Conservation (phyloP, 1,140 invertebrate species). For the Xylocopa sonorina region DNA sequence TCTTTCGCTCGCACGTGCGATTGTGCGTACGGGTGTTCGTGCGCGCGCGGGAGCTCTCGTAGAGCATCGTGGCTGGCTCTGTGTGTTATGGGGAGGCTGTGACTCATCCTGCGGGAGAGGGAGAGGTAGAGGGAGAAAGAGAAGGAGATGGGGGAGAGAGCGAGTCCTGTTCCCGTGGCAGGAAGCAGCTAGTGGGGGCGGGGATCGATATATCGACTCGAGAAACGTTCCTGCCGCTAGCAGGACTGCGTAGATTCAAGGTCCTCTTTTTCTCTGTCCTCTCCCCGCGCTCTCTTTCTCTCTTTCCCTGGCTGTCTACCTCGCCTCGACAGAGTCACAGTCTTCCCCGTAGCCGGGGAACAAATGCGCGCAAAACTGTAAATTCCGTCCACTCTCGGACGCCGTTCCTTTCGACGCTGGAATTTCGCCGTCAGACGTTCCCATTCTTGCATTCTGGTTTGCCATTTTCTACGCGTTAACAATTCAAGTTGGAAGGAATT, state of each 20-base stretch:
- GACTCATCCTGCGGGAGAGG: slow-evolving; percentile 81
- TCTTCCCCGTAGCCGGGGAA: slow-evolving; percentile 45
- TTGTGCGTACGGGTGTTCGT: slow-evolving; percentile 57
- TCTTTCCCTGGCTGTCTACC: slow-evolving; percentile 46
- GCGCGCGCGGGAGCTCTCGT: slow-evolving; percentile 54
- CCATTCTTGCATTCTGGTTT: not conserved
- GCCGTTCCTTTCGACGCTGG: slow-evolving; percentile 20
- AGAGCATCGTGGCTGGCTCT: slow-evolving; percentile 48
- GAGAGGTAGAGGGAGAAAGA: slow-evolving; percentile 51
- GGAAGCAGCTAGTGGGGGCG: slow-evolving; percentile 80
- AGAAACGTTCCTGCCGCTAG: slow-evolving; percentile 76
- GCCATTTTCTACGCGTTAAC: not conserved
- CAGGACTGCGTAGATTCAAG: slow-evolving; percentile 77
- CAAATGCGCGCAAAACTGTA: slow-evolving; percentile 49
- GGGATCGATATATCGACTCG: slow-evolving; percentile 82
- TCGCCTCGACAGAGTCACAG: slow-evolving; percentile 44
- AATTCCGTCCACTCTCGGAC: slow-evolving; percentile 35
- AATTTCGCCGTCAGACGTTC: slow-evolving; percentile 14
- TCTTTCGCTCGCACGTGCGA: slow-evolving; percentile 3
- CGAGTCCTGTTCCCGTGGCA: slow-evolving; percentile 80
- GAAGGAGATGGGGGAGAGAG: slow-evolving; percentile 72
- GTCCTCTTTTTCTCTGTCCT: slow-evolving; percentile 54
- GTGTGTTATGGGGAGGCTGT: slow-evolving; percentile 78
- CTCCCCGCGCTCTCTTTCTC: slow-evolving; percentile 3
- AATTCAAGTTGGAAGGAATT: too few species aligned